Conservation (phyloP, 2,888 invertebrate genomes). For the Molorchus minor region DNA sequence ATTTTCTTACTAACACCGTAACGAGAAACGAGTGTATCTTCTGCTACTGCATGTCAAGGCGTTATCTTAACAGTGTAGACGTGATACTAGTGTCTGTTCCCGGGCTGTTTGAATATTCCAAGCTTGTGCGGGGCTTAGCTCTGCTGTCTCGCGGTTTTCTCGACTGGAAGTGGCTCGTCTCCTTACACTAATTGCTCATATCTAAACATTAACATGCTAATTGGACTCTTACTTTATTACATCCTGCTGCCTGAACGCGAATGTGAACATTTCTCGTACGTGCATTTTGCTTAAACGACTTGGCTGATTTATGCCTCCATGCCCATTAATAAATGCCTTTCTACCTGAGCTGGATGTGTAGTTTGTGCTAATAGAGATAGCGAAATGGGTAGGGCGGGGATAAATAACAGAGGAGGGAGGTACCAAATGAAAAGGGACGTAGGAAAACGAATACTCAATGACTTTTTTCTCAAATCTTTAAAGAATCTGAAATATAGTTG, state of each 20-base stretch:
- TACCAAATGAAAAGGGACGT: too few species aligned
- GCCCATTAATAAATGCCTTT: conserved; percentile 7
- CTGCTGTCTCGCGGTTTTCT: conserved; percentile 49
- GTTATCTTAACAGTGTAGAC: conserved; percentile 62
- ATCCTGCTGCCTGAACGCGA: conserved; percentile 52
- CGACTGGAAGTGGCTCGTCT: conserved; percentile 55
- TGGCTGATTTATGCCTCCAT: conserved; percentile 23
- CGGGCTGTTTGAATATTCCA: conserved; percentile 63
- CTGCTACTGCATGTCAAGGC: conserved; percentile 50
- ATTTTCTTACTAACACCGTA: conserved; percentile 36
- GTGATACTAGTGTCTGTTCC: conserved; percentile 62
- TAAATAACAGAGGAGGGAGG: too few species aligned
- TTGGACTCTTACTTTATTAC: conserved; percentile 59
- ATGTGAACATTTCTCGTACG: conserved; percentile 48
- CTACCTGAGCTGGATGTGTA: neutral
- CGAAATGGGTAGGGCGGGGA: too few species aligned
- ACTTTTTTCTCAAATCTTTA: too few species aligned
- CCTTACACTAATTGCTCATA: conserved; percentile 62
- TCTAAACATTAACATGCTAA: conserved; percentile 62
- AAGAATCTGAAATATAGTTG: too few species aligned
- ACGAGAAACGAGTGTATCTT: conserved; percentile 41
- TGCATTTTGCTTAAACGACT: conserved; percentile 34
- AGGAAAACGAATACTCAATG: too few species aligned
- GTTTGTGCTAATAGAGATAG: too few species aligned
- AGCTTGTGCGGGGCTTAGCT: conserved; percentile 60